phyloP scores from a whole-genome alignment of 2,113 vertebrate genomes.

The Cebidichthys violaceus region DNA sequence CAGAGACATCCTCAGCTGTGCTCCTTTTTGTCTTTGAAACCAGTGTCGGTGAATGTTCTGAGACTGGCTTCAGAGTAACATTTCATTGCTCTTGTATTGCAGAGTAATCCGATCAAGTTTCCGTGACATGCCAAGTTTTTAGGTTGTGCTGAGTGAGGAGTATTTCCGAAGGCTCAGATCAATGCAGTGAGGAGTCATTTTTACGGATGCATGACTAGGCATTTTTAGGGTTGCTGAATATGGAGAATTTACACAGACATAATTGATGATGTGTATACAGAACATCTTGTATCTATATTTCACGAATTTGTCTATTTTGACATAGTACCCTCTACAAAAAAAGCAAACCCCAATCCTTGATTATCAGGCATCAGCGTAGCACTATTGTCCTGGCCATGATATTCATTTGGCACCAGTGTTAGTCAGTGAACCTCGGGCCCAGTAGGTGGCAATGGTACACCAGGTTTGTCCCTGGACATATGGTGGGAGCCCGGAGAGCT shows the following conservation, averaged over 20 bases:
- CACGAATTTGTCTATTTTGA: slow-evolving; percentile 1
- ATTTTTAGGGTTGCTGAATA: slow-evolving; percentile 51
- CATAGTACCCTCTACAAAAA: background rate
- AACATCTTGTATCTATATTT: slow-evolving; percentile 5
- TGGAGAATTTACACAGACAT: slow-evolving; percentile 32
- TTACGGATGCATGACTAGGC: slow-evolving; percentile 50
- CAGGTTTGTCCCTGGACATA: slow-evolving; percentile 59
- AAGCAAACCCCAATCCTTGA: background rate
- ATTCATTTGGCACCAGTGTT: slow-evolving; percentile 32
- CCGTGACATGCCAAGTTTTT: slow-evolving; percentile 37
- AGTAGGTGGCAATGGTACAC: slow-evolving; percentile 66
- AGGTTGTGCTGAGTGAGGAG: slow-evolving; percentile 51
- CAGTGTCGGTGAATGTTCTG: background rate
- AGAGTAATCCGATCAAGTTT: slow-evolving; percentile 55
- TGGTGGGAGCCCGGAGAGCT: slow-evolving; percentile 41
- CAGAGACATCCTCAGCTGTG: background rate
- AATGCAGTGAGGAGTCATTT: slow-evolving; percentile 46
- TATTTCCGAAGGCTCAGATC: slow-evolving; percentile 41
- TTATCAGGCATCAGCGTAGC: slow-evolving; percentile 10
- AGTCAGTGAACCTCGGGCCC: slow-evolving; percentile 41
- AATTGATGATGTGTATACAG: slow-evolving; percentile 20
- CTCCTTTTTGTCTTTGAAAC: slow-evolving; percentile 30
- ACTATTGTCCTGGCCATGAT: slow-evolving; percentile 5
- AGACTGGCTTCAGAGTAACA: slow-evolving; percentile 27
- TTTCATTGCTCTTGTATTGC: slow-evolving; percentile 38